Evolutionary conservation across 2,888 invertebrate genomes (phyloP).

Genomic region (Epinotia nisella): DNA sequence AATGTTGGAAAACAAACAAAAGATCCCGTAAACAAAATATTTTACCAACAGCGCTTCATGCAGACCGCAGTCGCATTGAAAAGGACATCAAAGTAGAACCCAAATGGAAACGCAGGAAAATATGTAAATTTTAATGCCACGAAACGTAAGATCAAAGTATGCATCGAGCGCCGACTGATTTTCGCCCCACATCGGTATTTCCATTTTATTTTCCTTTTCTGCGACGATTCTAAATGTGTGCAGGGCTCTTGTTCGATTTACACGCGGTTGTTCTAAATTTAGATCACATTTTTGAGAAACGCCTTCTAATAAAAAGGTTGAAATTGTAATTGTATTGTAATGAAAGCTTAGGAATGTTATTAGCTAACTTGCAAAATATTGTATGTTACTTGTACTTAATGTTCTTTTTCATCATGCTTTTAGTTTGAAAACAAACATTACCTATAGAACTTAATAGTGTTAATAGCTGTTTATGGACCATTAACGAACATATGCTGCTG

Average conservation of each 20-base stretch:
- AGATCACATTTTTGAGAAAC: slow-evolving; percentile 4
- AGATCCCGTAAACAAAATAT: slow-evolving; percentile 43
- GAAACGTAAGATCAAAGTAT: slow-evolving; percentile 75
- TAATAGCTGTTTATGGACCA: slow-evolving; percentile 34
- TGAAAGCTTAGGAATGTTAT: too few relatives aligned
- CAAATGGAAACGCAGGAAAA: slow-evolving; percentile 72
- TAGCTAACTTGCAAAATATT: background rate
- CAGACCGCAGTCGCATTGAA: slow-evolving; percentile 63
- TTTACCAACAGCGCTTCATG: slow-evolving; percentile 53
- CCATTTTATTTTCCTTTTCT: slow-evolving; percentile 57
- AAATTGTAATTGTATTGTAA: background rate
- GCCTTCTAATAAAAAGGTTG: slow-evolving; percentile 11
- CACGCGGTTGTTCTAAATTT: slow-evolving; percentile 53
- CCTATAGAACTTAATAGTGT: slow-evolving; percentile 7
- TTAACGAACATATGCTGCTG: slow-evolving; percentile 35
- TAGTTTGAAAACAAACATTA: slow-evolving; percentile 13
- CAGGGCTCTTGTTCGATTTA: slow-evolving; percentile 56
- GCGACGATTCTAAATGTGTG: slow-evolving; percentile 50
- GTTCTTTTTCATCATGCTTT: background rate
- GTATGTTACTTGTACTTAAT: slow-evolving; percentile 1
- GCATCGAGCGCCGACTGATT: slow-evolving; percentile 58
- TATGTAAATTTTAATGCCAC: slow-evolving; percentile 82
- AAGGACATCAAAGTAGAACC: slow-evolving; percentile 77
- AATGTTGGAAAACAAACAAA: slow-evolving; percentile 48
- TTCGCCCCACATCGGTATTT: slow-evolving; percentile 55